Evolutionary conservation across 2,888 invertebrate species (phyloP), one percentile per base, ranked within the genome.

Genomic region (Meteorus colon): DNA sequence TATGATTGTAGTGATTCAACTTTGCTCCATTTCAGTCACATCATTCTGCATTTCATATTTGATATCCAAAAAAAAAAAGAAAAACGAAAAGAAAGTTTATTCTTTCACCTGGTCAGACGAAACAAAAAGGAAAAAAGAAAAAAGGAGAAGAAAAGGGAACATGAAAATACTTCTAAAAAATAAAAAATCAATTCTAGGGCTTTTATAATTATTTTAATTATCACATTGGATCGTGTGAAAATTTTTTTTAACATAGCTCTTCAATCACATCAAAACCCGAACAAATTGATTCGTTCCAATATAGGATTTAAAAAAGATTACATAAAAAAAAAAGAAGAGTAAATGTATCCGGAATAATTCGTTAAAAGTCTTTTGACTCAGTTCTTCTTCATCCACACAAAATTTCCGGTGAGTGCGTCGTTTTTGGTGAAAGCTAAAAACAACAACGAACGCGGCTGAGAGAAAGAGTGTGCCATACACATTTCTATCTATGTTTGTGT

Each of bases 381-480:
- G 3, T 34, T 63, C 19, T 6, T n/a, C 16, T 29, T 63, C 63
- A 19, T 4, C 27, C 12, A 41, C 10, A n/a, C 14, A 41, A 66
- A 66, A 41, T 24, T 31, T 45, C n/a, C 24, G 14, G 27, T 60
- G 70, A 60, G 60, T 60, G 45, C 19, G 51, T 29, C 16, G 79
- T 84, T 89, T 89, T 88, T 79, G 89, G 89, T 88, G 89, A 89
- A 66, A 66, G 66, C 66, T 66, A 66, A 66, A 41, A 37, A 45
- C 19, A 24, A 66, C 41, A 37, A 10, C 19, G n/a, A 34, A 41
- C 37, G 41, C 41, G 48, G 24, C 55, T 29, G 67, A 51, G 74
- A 68, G 74, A 74, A 55, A 68, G 75, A 70, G 66, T 74, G 72
- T 67, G 69, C 8, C n/a, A 12, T 8, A 10, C 41, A 41, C 41